Percentiles rank a stretch among this genome's conserved stretches.
These are phyloP conservation scores for Cheilosia soror DNA, from an alignment of 2,888 invertebrate species.

Conservation along the genomic window DNA sequence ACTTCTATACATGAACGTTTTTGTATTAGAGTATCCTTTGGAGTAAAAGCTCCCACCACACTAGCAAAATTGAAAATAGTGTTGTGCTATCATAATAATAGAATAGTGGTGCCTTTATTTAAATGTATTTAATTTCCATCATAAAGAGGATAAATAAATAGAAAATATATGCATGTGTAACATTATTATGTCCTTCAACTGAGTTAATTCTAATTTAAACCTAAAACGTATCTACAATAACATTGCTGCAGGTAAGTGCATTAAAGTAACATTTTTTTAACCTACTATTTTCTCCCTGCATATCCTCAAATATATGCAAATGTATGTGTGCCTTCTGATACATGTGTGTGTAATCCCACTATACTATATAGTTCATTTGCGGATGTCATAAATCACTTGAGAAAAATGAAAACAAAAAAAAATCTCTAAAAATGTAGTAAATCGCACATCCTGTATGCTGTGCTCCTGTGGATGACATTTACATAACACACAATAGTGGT, in stretches of 20 bases:
- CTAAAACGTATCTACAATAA: not conserved
- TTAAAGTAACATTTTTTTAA: slow-evolving; percentile 24
- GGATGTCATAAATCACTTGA: slow-evolving; percentile 70
- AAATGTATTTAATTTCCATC: slow-evolving; percentile 19
- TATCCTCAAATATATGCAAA: not conserved
- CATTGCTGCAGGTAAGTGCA: slow-evolving; percentile 55
- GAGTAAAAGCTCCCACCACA: slow-evolving; percentile 35
- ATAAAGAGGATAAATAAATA: slow-evolving; percentile 7
- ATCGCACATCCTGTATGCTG: slow-evolving; percentile 55
- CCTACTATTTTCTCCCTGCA: not conserved
- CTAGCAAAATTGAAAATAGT: slow-evolving; percentile 26
- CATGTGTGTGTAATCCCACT: not conserved
- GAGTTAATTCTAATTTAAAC: slow-evolving; percentile 11
- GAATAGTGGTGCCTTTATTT: slow-evolving; percentile 52
- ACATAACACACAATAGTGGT: slow-evolving; percentile 69
- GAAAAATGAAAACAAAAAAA: slow-evolving; percentile 9
- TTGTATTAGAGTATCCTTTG: not conserved
- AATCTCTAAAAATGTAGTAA: slow-evolving; percentile 57
- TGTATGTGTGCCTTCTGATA: not conserved
- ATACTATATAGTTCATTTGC: slow-evolving; percentile 58
- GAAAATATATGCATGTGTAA: not conserved
- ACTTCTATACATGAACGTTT: not conserved
- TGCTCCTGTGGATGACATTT: slow-evolving; percentile 65
- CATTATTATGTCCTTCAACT: not conserved
- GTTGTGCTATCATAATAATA: slow-evolving; percentile 27